Percentiles rank a stretch among this genome's conserved stretches.
Evolutionary conservation across 2,113 vertebrate genomes (phyloP).

Genomic region (Emydocephalus ijimae): DNA sequence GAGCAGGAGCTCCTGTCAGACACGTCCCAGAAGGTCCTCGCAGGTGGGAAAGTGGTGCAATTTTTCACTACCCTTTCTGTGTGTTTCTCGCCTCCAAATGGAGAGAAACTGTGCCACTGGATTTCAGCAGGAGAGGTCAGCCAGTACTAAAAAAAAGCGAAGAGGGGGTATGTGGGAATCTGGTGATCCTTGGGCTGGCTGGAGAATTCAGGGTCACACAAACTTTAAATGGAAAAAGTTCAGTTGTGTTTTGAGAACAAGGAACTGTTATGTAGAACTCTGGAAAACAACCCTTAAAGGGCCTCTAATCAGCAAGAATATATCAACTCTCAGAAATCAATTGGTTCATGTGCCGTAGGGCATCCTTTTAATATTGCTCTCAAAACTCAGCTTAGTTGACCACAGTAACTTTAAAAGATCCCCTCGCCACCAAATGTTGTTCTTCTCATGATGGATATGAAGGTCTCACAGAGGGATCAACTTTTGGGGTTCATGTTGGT

Average conservation of each 20-base stretch:
- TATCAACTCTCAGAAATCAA: background rate
- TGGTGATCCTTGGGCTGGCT: background rate
- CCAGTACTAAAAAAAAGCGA: background rate
- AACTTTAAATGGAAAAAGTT: background rate
- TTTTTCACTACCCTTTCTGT: background rate
- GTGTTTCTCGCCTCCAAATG: background rate
- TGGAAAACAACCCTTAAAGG: too few relatives aligned
- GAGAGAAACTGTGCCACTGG: background rate
- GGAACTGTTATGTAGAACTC: background rate
- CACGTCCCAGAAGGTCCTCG: background rate
- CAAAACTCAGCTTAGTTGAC: background rate
- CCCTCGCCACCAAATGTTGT: background rate
- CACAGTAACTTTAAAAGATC: background rate
- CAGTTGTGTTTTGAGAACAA: background rate
- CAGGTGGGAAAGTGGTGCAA: background rate
- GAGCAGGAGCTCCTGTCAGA: background rate
- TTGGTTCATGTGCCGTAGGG: background rate
- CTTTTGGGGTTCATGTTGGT: background rate
- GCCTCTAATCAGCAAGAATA: background rate
- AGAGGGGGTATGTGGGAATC: background rate
- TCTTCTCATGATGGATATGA: background rate
- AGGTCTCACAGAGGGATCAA: background rate
- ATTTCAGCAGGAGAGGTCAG: background rate
- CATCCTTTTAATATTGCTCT: background rate
- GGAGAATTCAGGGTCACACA: background rate